These are phyloP conservation scores for Hippoglossus stenolepis DNA, from an alignment of 2,113 vertebrate genomes.

Conservation along the genomic window DNA sequence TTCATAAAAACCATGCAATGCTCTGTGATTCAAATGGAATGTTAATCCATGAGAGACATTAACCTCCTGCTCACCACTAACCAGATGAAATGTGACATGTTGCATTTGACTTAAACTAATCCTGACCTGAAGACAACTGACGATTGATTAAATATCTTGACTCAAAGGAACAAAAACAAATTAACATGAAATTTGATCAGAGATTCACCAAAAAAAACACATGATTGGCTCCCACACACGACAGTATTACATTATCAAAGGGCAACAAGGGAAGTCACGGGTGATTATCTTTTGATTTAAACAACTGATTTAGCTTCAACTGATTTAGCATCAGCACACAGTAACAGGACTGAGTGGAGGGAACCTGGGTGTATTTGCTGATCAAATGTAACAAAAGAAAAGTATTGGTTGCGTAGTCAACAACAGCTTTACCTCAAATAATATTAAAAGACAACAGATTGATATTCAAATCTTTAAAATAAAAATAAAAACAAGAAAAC, in stretches of 20 bases:
- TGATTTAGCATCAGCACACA: conserved; percentile 3
- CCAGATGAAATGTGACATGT: no score
- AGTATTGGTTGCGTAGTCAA: conserved; percentile 7
- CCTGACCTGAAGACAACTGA: neutral
- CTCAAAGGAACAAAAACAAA: conserved; percentile 35
- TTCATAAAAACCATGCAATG: neutral
- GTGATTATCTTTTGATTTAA: neutral
- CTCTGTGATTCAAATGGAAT: neutral
- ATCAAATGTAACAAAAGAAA: conserved; percentile 22
- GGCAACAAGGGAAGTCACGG: neutral
- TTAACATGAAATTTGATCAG: neutral
- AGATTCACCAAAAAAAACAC: neutral
- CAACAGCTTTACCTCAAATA: conserved; percentile 36
- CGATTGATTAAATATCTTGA: conserved; percentile 3
- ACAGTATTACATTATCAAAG: conserved; percentile 1
- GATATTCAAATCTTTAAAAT: conserved; percentile 33
- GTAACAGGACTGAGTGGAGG: conserved; percentile 12
- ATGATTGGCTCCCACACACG: conserved; percentile 1
- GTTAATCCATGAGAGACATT: neutral
- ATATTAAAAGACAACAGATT: conserved; percentile 41
- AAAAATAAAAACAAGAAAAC: conserved; percentile 25
- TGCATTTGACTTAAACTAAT: no score
- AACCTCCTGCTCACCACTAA: no score
- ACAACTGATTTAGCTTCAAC: conserved; percentile 8
- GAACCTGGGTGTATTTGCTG: conserved; percentile 11